Evolutionary conservation across 2,113 vertebrate species (phyloP).

Genomic region (Lycocorax pyrrhopterus): DNA sequence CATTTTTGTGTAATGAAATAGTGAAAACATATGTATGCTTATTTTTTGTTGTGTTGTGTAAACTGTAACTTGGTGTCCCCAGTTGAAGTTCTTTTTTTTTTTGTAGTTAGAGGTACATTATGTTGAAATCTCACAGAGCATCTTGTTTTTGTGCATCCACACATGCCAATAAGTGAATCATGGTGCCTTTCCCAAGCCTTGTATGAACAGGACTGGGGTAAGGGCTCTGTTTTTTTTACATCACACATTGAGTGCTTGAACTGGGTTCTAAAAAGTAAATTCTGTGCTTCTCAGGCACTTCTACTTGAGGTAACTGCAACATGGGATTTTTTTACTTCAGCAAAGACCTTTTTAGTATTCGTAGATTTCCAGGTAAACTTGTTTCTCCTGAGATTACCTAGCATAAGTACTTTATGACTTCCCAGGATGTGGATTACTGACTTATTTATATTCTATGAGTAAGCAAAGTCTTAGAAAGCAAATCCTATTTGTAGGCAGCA

Average conservation of each 20-base stretch:
- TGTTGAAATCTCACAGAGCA: slow-evolving; percentile 74
- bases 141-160: slow-evolving; percentile 81
- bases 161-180: slow-evolving; percentile 82
- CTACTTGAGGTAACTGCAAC: background rate
- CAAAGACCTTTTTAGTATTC: background rate
- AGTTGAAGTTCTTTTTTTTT: slow-evolving; percentile 22
- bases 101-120: slow-evolving; percentile 45
- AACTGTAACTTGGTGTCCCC: background rate
- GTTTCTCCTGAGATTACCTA: background rate
- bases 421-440: background rate
- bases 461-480: background rate
- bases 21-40: background rate
- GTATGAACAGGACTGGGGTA: slow-evolving; percentile 86
- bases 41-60: background rate
- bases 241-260: slow-evolving; percentile 60
- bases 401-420: background rate
- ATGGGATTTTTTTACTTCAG: background rate
- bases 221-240: slow-evolving; percentile 68
- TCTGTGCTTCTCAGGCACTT: slow-evolving; percentile 78
- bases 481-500: background rate
- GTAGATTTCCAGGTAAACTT: background rate
- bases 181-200: slow-evolving; percentile 85
- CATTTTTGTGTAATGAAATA: background rate
- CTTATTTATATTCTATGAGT: background rate
- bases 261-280: slow-evolving; percentile 67